phyloP scores from a whole-genome alignment of 2,113 vertebrate species.

The Chascanopsetta lugubris region DNA sequence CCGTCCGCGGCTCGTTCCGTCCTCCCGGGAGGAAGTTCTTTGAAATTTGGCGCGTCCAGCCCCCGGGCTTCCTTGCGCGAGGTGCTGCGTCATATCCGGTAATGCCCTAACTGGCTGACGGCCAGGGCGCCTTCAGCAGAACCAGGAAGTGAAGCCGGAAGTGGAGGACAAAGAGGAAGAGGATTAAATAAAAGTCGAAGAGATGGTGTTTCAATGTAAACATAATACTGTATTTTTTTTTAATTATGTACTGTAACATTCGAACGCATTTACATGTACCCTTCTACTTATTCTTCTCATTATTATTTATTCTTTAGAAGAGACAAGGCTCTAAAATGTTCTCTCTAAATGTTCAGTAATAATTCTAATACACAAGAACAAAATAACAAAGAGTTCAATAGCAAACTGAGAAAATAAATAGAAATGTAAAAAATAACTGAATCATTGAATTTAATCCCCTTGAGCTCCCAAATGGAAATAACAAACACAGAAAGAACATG shows the following conservation, averaged over 20 bases:
- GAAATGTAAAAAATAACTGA: too few relatives aligned
- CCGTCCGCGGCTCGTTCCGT: constrained; percentile 17
- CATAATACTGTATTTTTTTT: too few relatives aligned
- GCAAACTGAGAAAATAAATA: too few relatives aligned
- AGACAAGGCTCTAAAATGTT: too few relatives aligned
- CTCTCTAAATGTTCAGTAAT: too few relatives aligned
- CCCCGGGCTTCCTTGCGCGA: constrained; percentile 65
- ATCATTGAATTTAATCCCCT: background rate
- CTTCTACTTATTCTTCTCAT: too few relatives aligned
- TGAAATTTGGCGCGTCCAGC: constrained; percentile 87
- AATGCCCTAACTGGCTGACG: constrained; percentile 47
- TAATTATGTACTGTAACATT: too few relatives aligned
- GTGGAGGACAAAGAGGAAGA: background rate
- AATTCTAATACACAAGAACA: too few relatives aligned
- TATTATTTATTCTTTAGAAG: too few relatives aligned
- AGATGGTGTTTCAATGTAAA: too few relatives aligned
- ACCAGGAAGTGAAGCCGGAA: background rate
- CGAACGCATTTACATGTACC: too few relatives aligned
- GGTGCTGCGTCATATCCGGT: constrained; percentile 68
- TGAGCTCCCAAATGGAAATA: background rate
- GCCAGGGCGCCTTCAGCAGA: constrained; percentile 57
- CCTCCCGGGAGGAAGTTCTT: constrained; percentile 84
- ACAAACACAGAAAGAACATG: constrained; percentile 7
- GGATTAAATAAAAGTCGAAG: background rate
- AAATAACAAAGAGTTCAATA: too few relatives aligned